Conservation (phyloP, 2,797 vertebrate species). For the Leptatherina wallacei region DNA sequence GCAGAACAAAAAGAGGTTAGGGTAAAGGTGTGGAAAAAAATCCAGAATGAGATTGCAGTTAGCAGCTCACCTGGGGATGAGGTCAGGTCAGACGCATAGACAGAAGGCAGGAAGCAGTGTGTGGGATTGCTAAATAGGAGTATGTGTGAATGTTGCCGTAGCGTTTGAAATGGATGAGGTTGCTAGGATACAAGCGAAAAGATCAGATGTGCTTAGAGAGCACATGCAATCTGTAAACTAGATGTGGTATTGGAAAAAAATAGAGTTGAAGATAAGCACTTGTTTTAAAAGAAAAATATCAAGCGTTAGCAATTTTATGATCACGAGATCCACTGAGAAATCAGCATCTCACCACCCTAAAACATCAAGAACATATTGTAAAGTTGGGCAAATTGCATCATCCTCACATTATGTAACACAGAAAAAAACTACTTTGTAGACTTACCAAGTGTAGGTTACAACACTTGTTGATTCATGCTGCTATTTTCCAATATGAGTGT, state of each 20-base stretch:
- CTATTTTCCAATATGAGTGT: slow-evolving; percentile 17
- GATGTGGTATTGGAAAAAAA: slow-evolving; percentile 57
- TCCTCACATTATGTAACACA: slow-evolving; percentile 2
- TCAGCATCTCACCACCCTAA: slow-evolving; percentile 38
- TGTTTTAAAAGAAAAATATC: slow-evolving; percentile 51
- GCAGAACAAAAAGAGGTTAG: slow-evolving; percentile 37
- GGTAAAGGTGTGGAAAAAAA: slow-evolving; percentile 57
- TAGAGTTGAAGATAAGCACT: slow-evolving; percentile 58
- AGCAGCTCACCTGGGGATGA: slow-evolving; percentile 69
- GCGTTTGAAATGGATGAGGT: slow-evolving; percentile 75
- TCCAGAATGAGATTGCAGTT: slow-evolving; percentile 43
- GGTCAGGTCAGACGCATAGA: slow-evolving; percentile 66
- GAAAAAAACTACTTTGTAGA: neutral
- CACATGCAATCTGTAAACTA: slow-evolving; percentile 50
- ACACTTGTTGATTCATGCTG: slow-evolving; percentile 7
- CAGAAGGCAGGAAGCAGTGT: slow-evolving; percentile 41
- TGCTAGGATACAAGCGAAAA: slow-evolving; percentile 81
- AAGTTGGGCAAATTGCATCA: slow-evolving; percentile 23
- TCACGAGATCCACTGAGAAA: slow-evolving; percentile 20
- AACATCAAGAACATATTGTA: slow-evolving; percentile 6
- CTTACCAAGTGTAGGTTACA: slow-evolving; percentile 6
- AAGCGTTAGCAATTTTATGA: slow-evolving; percentile 35
- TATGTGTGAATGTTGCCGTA: slow-evolving; percentile 69
- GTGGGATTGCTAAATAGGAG: slow-evolving; percentile 63
- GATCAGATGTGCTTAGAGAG: slow-evolving; percentile 66